Evolutionary conservation across 2,888 invertebrate species (phyloP), one percentile per base, ranked within the genome.

Genomic region (Melieria crassipennis): DNA sequence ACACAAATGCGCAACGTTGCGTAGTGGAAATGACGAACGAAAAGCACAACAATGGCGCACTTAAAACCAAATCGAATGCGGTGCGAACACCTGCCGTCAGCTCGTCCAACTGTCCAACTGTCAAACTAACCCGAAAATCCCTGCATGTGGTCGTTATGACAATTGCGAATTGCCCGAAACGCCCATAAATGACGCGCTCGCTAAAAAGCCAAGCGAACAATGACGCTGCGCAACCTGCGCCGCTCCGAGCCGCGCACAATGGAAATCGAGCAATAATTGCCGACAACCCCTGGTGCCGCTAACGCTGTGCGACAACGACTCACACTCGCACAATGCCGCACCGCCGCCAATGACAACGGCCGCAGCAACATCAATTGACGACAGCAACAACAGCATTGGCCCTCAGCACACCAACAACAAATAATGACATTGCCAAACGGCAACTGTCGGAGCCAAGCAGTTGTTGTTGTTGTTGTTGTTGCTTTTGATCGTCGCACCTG

Each of bases 191-290:
- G 76, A 75, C 72, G 74, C 66, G 64, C 61, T 61, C 60, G 69
- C 52, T 52, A 55, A 57, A 42, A 64, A 50, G 55, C 57, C 56
- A 69, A 71, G 64, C 52, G 30, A 71, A 13, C 11, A 52, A 52
- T 7, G 52, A 13, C 5, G 13, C 11, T n/a, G 11, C 6, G 52
- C 11, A 52, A 52, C 11, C n/a, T 52, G 6, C 13, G 13, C 56
- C 61, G 30, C 61, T 61, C 61, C 52, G 52, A 50, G 5, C 61
- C 55, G 30, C 11, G 78, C 76, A 78, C 78, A 79, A 79, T 81
- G 76, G 76, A 83, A 83, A 84, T 82, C 79, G 81, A 72, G 80
- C 81, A 81, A 82, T 85, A 84, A 82, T 81, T 82, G 80, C 75
- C 75, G 71, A 73, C 72, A 77, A 76, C 75, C 72, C 70, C 70